Evolutionary conservation across 2,888 invertebrate species (phyloP), one percentile per base, ranked within the genome.

Genomic region (Darwinula stevensoni): DNA sequence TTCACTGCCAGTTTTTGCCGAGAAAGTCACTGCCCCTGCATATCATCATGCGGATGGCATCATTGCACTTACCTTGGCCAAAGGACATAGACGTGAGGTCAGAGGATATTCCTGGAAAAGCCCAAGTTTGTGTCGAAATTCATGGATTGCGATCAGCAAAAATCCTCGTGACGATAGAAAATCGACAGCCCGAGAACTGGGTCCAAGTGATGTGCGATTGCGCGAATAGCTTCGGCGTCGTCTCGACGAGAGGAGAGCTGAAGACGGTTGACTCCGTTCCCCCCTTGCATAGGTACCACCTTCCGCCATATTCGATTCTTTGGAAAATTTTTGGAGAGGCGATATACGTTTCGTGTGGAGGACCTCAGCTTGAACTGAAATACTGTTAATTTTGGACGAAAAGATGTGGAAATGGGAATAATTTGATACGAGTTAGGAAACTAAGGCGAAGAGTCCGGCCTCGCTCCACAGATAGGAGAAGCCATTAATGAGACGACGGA

Each of bases 61-160:
- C 39, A 80, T 88, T 35, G 76, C 78, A 36, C 58, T 88, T 33
- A 80, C 82, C 17, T 51, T 86, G 38, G 71, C 75, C 11, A 63
- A 80, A 43, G 84, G 88, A 2, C 76, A 76, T 47, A 56, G 78
- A 4, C 82, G 86, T 43, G 82, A 84, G 53, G 63, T 62, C 38
- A 45, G 39, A 6, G 4, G 4, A 12, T 13, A 2, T 12, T 31
- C 29, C n/a, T 9, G 9, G n/a, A 6, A 6, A 22, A n/a, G n/a
- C n/a, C n/a, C n/a, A n/a, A n/a, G n/a, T n/a, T n/a, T n/a, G n/a
- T n/a, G n/a, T n/a, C n/a, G n/a, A n/a, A n/a, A n/a, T n/a, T n/a
- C n/a, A n/a, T n/a, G n/a, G n/a, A n/a, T n/a, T n/a, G n/a, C n/a
- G 82, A 33, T 91, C 91, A 84, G 82, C 86, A 3, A 94, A 94